Evolutionary conservation across 92 coral and sea anemone genomes (phyloP), one percentile per base, ranked within the genome.

Genomic region (Palythoa heliodiscus): DNA sequence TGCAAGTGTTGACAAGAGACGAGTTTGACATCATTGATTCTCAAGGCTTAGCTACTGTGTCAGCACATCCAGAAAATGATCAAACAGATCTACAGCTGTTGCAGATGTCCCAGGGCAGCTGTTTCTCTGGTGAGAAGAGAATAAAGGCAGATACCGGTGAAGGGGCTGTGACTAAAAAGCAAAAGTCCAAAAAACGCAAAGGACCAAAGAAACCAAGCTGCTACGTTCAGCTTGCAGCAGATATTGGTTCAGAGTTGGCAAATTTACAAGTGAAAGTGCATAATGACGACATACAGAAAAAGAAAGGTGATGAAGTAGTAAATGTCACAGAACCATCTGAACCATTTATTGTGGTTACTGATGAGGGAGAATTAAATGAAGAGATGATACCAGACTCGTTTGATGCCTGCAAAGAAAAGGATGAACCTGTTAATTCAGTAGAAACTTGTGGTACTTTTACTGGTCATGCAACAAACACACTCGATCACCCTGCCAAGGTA

Each of bases 191-290:
- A 38, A 80, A 68, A 19, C 73, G 64, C 7, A 80, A 80, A 80
- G 73, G 73, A 16, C 73, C 84, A 67, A 80, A 67, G 74, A 80
- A 80, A 73, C 82, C 87, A 25, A 63, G 87, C 23, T 93, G 97
- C 43, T 93, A 93, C 83, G 83, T 76, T 10, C 79, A 88, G 85
- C 79, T 91, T 78, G 95, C 97, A 11, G 89, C 86, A 68, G 92
- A 86, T 66, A 88, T 91, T 13, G 89, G 92, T 7, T 88, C 81
- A 48, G 89, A 89, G 24, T 82, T 92, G 47, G 88, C 83, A 35
- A 60, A 92, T 25, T 83, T 91, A 87, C 91, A 91, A 50, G 88
- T 80, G 5, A 66, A 23, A 23, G 22, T 17, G 4, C 53, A 2
- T 37, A 19, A 47, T 12, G 61, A 80, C 47, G 60, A 80, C 15